Conservation (phyloP, 2,888 invertebrate species). For the Chymomyza caudatula region DNA sequence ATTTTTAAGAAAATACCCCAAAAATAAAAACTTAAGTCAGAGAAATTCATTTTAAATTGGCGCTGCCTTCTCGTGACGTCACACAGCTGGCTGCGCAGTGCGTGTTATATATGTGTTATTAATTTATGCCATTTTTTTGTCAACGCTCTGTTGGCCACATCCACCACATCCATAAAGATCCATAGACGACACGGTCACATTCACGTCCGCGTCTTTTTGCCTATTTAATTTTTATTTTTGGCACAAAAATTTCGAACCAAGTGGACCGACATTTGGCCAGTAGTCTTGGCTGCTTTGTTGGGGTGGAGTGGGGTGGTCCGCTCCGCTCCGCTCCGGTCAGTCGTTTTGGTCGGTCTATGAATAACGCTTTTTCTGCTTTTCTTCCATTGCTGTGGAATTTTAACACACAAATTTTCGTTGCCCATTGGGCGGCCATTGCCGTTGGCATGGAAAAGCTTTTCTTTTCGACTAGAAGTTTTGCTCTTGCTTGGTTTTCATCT, state of each 20-base stretch:
- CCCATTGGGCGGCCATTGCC: neutral
- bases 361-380: conserved; percentile 19
- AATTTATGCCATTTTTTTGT: conserved; percentile 68
- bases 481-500: no score
- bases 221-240: conserved; percentile 59
- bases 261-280: conserved; percentile 18
- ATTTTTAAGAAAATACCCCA: neutral
- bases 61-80: conserved; percentile 38
- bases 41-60: neutral
- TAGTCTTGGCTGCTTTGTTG: neutral
- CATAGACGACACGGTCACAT: conserved; percentile 1
- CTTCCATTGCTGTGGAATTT: conserved; percentile 46
- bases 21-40: neutral
- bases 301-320: neutral
- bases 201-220: neutral
- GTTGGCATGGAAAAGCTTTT: neutral
- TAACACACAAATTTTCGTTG: conserved; percentile 14
- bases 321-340: no score
- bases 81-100: conserved; percentile 11
- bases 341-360: neutral
- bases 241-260: conserved; percentile 53
- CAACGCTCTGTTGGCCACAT: conserved; percentile 32
- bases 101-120: conserved; percentile 45
- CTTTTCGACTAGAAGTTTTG: neutral
- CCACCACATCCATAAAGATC: neutral